Percentiles rank a stretch among this genome's conserved stretches.
phyloP scores from a whole-genome alignment of 2,888 invertebrate genomes.

The Caenorhabditis doughertyi region DNA sequence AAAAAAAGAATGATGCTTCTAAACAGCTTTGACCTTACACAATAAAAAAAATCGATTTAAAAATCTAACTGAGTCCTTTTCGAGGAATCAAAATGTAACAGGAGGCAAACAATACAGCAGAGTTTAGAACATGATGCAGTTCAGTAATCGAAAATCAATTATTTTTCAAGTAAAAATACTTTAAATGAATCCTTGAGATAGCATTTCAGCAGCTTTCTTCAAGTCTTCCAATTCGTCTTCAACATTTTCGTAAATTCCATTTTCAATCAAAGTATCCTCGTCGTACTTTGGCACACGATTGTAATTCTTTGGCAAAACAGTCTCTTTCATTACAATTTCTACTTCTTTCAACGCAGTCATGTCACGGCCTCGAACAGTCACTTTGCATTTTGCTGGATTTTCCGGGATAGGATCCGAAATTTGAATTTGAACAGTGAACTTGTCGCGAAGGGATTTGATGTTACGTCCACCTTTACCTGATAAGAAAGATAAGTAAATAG shows the following conservation, averaged over 20 bases:
- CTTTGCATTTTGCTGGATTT: constrained; percentile 40
- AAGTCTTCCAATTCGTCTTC: constrained; percentile 48
- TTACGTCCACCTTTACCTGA: constrained; percentile 49
- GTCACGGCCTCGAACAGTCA: constrained; percentile 44
- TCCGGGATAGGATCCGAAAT: constrained; percentile 50
- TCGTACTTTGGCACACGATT: constrained; percentile 34
- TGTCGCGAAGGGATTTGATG: constrained; percentile 46
- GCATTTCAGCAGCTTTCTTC: constrained; percentile 16
- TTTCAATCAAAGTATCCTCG: constrained; percentile 44
- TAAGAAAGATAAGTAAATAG: background rate
- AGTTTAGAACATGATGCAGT: background rate
- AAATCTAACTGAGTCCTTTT: no score
- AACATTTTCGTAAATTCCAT: constrained; percentile 47
- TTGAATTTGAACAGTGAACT: constrained; percentile 54
- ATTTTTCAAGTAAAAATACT: background rate
- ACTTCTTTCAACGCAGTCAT: constrained; percentile 38
- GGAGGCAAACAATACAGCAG: background rate
- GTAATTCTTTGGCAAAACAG: constrained; percentile 43
- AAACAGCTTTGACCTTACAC: background rate
- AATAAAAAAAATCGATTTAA: background rate
- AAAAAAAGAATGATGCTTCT: background rate
- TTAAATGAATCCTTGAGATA: constrained; percentile 37
- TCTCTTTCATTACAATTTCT: constrained; percentile 51
- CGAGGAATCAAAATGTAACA: background rate
- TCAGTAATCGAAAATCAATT: no score